Conservation (phyloP, 1,140 invertebrate species). For the Drosophila aff. region DNA sequence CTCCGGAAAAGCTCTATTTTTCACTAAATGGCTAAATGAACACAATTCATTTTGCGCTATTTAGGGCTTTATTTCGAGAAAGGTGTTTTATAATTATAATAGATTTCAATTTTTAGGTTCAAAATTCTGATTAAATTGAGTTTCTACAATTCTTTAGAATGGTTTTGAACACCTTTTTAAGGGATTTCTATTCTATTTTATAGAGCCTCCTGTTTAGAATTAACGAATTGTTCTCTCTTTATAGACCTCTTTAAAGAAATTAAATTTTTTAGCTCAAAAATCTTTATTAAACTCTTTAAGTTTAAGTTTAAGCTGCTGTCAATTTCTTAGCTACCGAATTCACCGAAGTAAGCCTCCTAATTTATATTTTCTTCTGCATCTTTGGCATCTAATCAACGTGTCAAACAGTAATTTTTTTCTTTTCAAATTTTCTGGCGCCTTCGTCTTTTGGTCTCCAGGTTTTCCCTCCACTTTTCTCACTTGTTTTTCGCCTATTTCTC, state of each 20-base stretch:
- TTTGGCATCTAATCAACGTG: slow-evolving; percentile 34
- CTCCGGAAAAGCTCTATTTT: slow-evolving; percentile 7
- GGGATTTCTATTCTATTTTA: background rate
- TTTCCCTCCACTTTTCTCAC: background rate
- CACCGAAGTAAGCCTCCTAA: background rate
- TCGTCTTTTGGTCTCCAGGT: no score
- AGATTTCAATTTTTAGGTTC: background rate
- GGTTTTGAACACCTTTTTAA: background rate
- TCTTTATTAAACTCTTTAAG: background rate
- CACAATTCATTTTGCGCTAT: slow-evolving; percentile 16
- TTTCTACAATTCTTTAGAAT: background rate
- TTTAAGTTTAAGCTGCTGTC: background rate
- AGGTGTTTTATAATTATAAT: background rate
- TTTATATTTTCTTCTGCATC: background rate
- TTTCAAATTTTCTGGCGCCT: slow-evolving; percentile 9
- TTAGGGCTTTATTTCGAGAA: background rate
- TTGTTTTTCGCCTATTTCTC: background rate
- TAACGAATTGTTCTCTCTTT: no score
- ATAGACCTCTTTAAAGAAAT: background rate
- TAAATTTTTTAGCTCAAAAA: background rate
- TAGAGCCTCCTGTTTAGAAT: no score
- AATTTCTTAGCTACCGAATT: background rate
- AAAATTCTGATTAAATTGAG: background rate
- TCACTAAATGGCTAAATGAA: slow-evolving; percentile 23
- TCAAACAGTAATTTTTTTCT: slow-evolving; percentile 34